Conservation (phyloP, 2,113 vertebrate genomes). For the Cepphus grylle region DNA sequence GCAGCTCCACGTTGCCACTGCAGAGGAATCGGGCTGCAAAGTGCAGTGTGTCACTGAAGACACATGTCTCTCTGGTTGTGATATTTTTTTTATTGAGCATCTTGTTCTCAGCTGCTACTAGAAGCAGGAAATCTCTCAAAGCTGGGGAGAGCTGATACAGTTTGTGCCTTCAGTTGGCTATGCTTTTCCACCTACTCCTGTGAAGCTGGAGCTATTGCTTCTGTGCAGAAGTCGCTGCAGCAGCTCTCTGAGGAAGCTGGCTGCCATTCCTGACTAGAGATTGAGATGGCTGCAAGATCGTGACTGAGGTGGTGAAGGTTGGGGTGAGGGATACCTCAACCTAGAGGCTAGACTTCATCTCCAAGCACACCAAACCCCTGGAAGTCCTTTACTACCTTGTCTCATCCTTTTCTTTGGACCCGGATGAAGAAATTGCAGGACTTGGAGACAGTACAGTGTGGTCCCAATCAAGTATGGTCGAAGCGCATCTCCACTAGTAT, state of each 20-base stretch:
- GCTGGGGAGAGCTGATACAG: not conserved
- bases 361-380: not conserved
- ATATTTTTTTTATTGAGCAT: not conserved
- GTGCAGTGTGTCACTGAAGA: not conserved
- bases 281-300: not conserved
- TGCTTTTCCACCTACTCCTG: not conserved
- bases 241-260: not conserved
- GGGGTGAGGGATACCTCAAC: not conserved
- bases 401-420: not conserved
- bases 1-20: not conserved
- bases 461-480: not conserved
- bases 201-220: not conserved
- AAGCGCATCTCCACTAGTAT: not conserved
- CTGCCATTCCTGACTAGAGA: not conserved
- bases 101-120: slow-evolving; percentile 49
- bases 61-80: not conserved
- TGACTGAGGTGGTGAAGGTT: not conserved
- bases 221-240: not conserved
- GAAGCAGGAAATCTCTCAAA: slow-evolving; percentile 13
- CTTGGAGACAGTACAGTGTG: not conserved
- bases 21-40: not conserved
- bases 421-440: not conserved
- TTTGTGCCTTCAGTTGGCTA: not conserved
- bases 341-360: not conserved
- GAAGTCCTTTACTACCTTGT: not conserved